Base-by-base conservation (phyloP, 2,797 vertebrate species). In the Avahi laniger region DNA sequence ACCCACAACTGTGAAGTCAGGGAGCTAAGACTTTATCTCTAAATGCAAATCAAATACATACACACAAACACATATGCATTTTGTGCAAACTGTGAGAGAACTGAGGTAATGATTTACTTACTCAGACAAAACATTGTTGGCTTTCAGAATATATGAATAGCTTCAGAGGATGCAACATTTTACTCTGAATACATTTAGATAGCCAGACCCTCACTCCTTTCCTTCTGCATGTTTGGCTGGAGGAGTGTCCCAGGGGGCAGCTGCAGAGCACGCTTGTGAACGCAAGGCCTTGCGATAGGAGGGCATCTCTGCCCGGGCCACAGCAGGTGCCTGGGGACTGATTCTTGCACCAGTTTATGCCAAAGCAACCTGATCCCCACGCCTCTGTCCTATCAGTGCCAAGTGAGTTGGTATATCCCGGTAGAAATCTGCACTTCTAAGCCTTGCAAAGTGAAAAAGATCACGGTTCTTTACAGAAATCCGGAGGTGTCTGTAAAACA, bases 271-370 rank as follows among this genome's bases (percentile, higher is more conserved):
- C 0, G 7, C 54, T 8, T 10, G 20, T 30, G 38, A 73, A 33
- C 12, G 9, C 20, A 63, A 63, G 61, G 61, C 7, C 5, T 0
- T 17, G 12, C 5, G 5, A 63, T 57, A 24, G 12, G 3, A 30
- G 46, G 33, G 9, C 0, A 0, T 12, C 73, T 54, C 30, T 26
- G 12, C 7, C 35, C 43, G 0, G 0, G 6, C 46, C 63, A 78
- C 8, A 8, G 17, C 78, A 41, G 41, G 14, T 41, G 7, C 38
- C 38, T 46, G 18, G 46, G 30, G 10, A 50, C 43, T 15, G 10
- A 52, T 22, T 35, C 54, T 81, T 22, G 0, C 24, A 41, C 43
- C 24, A 9, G 33, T 22, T 59, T 48, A 10, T 13, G 48, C 73
- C 65, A 22, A 48, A 86, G 48, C 69, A 89, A 8, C 50, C 46